These are phyloP conservation scores for Ypsolopha scabrella DNA, from an alignment of 2,888 invertebrate genomes.

Conservation along the genomic window DNA sequence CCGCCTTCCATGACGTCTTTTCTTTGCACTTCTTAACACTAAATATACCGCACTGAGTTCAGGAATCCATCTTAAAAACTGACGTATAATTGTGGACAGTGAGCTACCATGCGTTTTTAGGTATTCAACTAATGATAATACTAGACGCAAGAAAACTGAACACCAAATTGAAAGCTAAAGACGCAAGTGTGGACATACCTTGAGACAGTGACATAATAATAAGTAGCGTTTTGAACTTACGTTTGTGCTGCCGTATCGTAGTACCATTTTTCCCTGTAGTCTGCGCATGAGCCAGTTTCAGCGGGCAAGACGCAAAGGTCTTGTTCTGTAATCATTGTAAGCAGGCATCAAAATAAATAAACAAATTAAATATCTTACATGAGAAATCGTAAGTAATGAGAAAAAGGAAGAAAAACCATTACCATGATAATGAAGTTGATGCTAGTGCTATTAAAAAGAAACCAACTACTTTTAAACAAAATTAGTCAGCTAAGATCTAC, in stretches of 20 bases:
- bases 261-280: slow-evolving; percentile 84
- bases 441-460: no score
- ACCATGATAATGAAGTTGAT: not conserved
- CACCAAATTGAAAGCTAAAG: no score
- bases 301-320: slow-evolving; percentile 80
- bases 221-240: slow-evolving; percentile 17
- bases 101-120: no score
- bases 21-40: no score
- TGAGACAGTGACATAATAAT: not conserved
- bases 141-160: no score
- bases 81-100: no score
- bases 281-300: slow-evolving; percentile 80
- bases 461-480: not conserved
- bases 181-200: no score
- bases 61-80: no score
- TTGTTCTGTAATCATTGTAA: slow-evolving; percentile 25
- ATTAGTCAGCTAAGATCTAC: not conserved
- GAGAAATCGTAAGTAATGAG: not conserved
- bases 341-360: not conserved
- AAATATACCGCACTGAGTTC: no score
- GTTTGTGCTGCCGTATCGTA: slow-evolving; percentile 79
- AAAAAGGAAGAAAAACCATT: not conserved
- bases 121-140: no score
- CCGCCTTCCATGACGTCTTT: no score
- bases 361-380: not conserved